Evolutionary conservation across 1,140 invertebrate species (phyloP).

Genomic region (Aphidius ervi): DNA sequence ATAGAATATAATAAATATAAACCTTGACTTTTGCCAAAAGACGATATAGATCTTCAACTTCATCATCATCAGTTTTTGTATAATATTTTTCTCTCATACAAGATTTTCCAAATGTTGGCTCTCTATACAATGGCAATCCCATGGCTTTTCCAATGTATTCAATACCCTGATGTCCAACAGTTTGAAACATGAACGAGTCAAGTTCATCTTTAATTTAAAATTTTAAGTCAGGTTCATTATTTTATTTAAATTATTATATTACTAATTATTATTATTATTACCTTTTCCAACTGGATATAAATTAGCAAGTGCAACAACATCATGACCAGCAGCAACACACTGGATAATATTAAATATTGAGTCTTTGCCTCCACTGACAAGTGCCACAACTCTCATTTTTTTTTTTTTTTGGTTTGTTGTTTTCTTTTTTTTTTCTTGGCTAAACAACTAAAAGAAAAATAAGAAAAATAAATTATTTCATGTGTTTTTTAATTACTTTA

Average conservation of each 20-base stretch:
- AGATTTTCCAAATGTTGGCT: slow-evolving; percentile 78
- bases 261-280: slow-evolving; percentile 45
- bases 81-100: slow-evolving; percentile 79
- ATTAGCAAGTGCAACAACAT: slow-evolving; percentile 95
- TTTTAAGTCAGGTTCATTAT: neutral
- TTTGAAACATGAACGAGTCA: slow-evolving; percentile 99
- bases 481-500: too few species aligned
- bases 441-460: too few species aligned
- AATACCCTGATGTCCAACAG: slow-evolving; percentile 93
- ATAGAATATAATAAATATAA: slow-evolving; percentile 27
- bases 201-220: slow-evolving; percentile 72
- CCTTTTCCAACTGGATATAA: slow-evolving; percentile 83
- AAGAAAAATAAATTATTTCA: too few species aligned
- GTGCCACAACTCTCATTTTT: slow-evolving; percentile 81
- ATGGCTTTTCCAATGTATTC: slow-evolving; percentile 90
- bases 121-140: slow-evolving; percentile 85
- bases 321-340: slow-evolving; percentile 92
- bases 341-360: slow-evolving; percentile 99
- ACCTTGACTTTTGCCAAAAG: slow-evolving; percentile 83
- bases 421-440: too few species aligned
- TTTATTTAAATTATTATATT: slow-evolving; percentile 7
- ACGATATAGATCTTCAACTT: slow-evolving; percentile 96
- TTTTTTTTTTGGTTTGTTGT: too few species aligned
- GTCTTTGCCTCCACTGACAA: slow-evolving; percentile 97
- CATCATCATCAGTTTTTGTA: slow-evolving; percentile 81